Evolutionary conservation across 2,113 vertebrate species (phyloP), one percentile per base, ranked within the genome.

Genomic region (Picathartes gymnocephalus): DNA sequence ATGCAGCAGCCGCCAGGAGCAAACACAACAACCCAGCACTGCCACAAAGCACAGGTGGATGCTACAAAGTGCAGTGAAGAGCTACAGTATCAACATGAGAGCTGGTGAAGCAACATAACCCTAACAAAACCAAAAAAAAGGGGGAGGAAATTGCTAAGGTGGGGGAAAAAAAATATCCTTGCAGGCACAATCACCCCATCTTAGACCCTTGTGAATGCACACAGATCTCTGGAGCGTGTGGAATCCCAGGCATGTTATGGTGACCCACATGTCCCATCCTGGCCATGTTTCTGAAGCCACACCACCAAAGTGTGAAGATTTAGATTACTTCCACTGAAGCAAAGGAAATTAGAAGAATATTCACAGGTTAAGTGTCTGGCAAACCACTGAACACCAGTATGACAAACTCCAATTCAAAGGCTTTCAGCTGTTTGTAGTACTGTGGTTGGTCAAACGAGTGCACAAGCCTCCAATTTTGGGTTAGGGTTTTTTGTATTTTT

Each of bases 21-120:
- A 90, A 95, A 94, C 71, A 82, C 86, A 95, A 93, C 86, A 76
- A 83, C 83, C 78, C 88, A 96, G 91, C 96, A 20, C 64, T 88
- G 81, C 74, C 86, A 95, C 64, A 37, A 92, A 95, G 93, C 85
- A 91, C 88, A 56, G 64, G 45, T 42, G 68, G 60, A 81, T 71
- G 90, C 94, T 74, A 93, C 27, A 1, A 62, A 93, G 90, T 95
- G 95, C 93, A 94, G 82, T 96, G 93, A 84, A 79, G 88, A 94
- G 92, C 94, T 96, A 90, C 82, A 83, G 88, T 90, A 86, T 92
- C 95, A 88, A 95, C 88, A 81, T 69, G 92, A 92, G 90, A 95
- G 95, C 94, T 97, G 95, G 94, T 86, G 86, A 95, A 97, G 94
- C 95, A 96, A 96, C 95, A 95, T 19, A 95, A 94, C 87, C 95